Percentiles rank a stretch among this genome's conserved stretches.
Evolutionary conservation across 2,113 vertebrate genomes (phyloP).

Genomic region (Ptilonorhynchus violaceus): DNA sequence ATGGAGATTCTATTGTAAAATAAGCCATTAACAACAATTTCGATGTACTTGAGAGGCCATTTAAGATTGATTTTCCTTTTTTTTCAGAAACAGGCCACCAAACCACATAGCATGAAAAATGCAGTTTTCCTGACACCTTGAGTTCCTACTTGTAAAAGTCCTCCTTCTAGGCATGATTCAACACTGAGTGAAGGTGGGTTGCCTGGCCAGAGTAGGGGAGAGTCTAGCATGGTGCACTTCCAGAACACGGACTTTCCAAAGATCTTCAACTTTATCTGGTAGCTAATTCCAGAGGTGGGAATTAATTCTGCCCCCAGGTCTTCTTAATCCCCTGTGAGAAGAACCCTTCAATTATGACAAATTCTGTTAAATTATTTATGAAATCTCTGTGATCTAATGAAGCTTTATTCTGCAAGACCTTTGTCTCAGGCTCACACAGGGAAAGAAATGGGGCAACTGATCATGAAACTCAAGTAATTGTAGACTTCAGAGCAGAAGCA

Average conservation of each 20-base stretch:
- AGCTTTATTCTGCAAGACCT: slow-evolving; percentile 23
- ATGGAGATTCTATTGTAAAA: neutral
- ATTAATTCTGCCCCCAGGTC: slow-evolving; percentile 48
- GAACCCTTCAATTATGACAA: slow-evolving; percentile 50
- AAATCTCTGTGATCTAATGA: slow-evolving; percentile 41
- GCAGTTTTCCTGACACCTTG: neutral
- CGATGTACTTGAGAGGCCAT: neutral
- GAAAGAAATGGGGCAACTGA: neutral
- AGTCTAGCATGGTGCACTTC: neutral
- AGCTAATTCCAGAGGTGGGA: slow-evolving; percentile 27
- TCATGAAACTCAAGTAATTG: neutral
- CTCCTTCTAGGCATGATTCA: neutral
- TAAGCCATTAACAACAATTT: neutral
- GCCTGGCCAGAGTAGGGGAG: neutral
- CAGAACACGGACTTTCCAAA: neutral
- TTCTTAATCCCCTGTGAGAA: slow-evolving; percentile 1
- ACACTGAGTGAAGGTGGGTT: neutral
- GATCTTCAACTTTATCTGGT: slow-evolving; percentile 4
- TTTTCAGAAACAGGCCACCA: neutral
- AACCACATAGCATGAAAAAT: neutral
- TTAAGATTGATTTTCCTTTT: neutral
- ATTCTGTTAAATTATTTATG: slow-evolving; percentile 60
- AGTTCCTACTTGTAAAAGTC: neutral
- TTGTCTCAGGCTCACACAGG: neutral
- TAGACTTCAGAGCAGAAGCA: neutral